Percentiles rank a stretch among this genome's conserved stretches.
Conservation (phyloP, 2,797 vertebrate species). For the Limnodromus scolopaceus region DNA sequence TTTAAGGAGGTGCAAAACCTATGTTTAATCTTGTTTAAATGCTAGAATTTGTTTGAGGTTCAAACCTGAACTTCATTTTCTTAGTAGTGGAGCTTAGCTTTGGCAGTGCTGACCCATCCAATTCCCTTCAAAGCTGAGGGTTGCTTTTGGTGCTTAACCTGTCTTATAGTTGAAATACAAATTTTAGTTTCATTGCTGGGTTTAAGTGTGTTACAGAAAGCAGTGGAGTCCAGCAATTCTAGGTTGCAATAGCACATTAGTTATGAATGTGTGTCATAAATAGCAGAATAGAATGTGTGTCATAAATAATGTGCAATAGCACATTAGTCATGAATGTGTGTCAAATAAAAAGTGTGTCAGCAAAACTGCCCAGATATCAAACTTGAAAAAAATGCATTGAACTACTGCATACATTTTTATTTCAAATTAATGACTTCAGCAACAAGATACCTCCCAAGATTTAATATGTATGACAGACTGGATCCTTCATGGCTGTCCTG, state of each 20-base stretch:
- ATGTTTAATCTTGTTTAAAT: not conserved
- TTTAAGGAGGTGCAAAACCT: not conserved
- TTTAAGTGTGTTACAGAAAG: not conserved
- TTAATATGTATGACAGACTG: not conserved
- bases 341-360: not conserved
- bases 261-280: not conserved
- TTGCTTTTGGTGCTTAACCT: not conserved
- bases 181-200: not conserved
- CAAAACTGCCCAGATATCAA: conserved; percentile 32
- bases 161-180: not conserved
- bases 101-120: not conserved
- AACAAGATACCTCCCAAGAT: not conserved
- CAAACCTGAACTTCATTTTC: not conserved
- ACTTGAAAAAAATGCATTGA: not conserved
- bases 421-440: not conserved
- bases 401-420: not conserved
- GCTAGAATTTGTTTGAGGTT: not conserved
- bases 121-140: not conserved
- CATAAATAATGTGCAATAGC: not conserved
- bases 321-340: not conserved
- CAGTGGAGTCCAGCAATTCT: not conserved
- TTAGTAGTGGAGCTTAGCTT: not conserved
- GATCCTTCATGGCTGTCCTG: conserved; percentile 6
- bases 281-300: too few relatives aligned
- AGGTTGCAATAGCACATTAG: not conserved